phyloP scores from a whole-genome alignment of 2,113 vertebrate species.

The Coreoperca whiteheadi region DNA sequence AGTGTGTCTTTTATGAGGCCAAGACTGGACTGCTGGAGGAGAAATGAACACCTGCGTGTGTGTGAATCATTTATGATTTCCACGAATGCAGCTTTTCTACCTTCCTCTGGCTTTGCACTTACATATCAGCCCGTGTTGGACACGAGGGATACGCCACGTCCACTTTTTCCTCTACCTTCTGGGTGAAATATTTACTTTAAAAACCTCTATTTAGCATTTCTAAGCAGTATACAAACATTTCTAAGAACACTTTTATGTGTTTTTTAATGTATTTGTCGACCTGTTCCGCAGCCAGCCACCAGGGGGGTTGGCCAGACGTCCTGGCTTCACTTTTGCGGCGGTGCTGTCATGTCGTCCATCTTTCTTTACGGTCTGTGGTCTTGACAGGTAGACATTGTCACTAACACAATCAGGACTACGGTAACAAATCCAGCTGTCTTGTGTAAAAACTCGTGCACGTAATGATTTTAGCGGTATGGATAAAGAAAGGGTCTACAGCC shows the following conservation, averaged over 20 bases:
- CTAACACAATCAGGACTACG: no score
- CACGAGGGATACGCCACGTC: background rate
- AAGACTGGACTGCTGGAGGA: background rate
- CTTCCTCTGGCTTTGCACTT: background rate
- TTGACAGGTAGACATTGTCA: no score
- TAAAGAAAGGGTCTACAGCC: no score
- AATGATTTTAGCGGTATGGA: no score
- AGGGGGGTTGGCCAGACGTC: no score
- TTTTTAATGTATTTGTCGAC: background rate
- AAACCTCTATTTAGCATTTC: background rate
- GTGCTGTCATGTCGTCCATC: no score
- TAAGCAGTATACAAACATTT: background rate
- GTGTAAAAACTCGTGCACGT: no score
- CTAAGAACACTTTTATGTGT: background rate
- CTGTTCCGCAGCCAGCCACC: no score
- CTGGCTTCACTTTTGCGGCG: no score
- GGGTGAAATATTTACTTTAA: background rate
- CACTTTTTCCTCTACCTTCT: background rate
- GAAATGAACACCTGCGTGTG: constrained; percentile 20
- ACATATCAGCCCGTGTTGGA: background rate
- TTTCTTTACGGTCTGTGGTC: no score
- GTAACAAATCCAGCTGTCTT: no score
- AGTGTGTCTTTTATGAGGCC: constrained; percentile 14
- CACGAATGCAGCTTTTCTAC: background rate
- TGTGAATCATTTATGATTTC: constrained; percentile 39